Percentiles rank a stretch among this genome's conserved stretches.
Evolutionary conservation across 2,888 invertebrate genomes (phyloP).

Genomic region (Phrixothrix hirtus): DNA sequence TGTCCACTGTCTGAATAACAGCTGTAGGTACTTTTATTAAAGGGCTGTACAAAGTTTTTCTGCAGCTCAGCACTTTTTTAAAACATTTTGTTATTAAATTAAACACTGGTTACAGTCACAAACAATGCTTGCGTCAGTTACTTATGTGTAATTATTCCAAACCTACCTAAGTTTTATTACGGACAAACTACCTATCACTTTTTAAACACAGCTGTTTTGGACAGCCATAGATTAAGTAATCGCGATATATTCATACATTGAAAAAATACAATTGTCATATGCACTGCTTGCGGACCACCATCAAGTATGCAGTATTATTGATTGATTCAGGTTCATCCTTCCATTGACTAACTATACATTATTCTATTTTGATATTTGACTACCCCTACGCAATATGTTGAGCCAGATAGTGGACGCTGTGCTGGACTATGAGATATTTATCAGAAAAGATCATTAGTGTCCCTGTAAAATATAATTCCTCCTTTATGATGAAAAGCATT

Average conservation of each 20-base stretch:
- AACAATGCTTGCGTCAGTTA: too few relatives aligned
- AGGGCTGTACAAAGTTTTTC: constrained; percentile 42
- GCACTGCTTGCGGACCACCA: constrained; percentile 43
- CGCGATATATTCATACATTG: constrained; percentile 47
- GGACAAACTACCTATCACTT: too few relatives aligned
- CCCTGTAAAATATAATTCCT: too few relatives aligned
- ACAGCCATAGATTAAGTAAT: constrained; percentile 41
- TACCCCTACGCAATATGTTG: constrained; percentile 52
- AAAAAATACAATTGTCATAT: constrained; percentile 52
- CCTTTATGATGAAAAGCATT: too few relatives aligned
- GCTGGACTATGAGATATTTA: constrained; percentile 34
- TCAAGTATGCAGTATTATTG: constrained; percentile 11
- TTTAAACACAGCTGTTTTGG: constrained; percentile 26
- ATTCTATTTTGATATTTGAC: constrained; percentile 53
- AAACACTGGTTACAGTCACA: too few relatives aligned
- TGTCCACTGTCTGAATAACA: constrained; percentile 47
- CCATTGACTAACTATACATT: constrained; percentile 42
- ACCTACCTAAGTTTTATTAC: too few relatives aligned
- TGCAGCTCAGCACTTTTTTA: too few relatives aligned
- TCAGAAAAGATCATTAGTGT: constrained; percentile 13
- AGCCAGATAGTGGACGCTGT: constrained; percentile 40
- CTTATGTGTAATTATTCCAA: too few relatives aligned
- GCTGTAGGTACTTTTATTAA: constrained; percentile 36
- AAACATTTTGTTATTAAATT: too few relatives aligned
- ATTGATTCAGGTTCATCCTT: constrained; percentile 32